A percentile compares a stretch with the other conserved stretches of the same genome.
Conservation (phyloP, 2,888 invertebrate genomes). For the Eilema griseolum region DNA sequence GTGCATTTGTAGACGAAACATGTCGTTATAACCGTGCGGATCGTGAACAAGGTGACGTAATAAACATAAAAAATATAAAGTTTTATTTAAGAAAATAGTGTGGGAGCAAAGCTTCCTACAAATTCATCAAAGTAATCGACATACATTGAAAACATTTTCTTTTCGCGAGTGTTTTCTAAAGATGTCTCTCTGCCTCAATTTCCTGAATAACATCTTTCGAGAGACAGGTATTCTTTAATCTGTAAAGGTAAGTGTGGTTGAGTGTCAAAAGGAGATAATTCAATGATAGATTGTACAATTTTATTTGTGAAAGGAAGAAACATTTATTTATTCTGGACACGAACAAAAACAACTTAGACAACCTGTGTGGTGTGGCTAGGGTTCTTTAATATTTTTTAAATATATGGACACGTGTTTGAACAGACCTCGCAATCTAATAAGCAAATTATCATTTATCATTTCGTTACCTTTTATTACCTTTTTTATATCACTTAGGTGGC, state of each 20-base stretch:
- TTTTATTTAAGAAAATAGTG: not conserved
- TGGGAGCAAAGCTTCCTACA: not conserved
- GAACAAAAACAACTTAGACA: too few species aligned
- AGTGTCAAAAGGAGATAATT: constrained; percentile 1
- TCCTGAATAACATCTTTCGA: not conserved
- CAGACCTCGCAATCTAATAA: too few species aligned
- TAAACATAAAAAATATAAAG: not conserved
- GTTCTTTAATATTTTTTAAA: too few species aligned
- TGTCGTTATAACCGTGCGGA: constrained; percentile 18
- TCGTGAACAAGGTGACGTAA: constrained; percentile 3
- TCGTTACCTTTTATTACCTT: not conserved
- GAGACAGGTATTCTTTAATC: not conserved
- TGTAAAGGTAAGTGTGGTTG: not conserved
- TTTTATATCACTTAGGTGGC: too few species aligned
- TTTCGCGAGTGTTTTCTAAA: not conserved
- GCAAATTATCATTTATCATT: not conserved
- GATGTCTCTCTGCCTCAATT: not conserved
- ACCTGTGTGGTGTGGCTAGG: too few species aligned
- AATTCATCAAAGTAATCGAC: not conserved
- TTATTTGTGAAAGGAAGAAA: not conserved
- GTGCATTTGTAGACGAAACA: constrained; percentile 15
- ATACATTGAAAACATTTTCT: not conserved
- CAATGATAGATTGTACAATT: constrained; percentile 4
- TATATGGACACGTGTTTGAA: too few species aligned
- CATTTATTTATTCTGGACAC: too few species aligned